Evolutionary conservation across 2,888 invertebrate species (phyloP).

Genomic region (Orchestes rusci): DNA sequence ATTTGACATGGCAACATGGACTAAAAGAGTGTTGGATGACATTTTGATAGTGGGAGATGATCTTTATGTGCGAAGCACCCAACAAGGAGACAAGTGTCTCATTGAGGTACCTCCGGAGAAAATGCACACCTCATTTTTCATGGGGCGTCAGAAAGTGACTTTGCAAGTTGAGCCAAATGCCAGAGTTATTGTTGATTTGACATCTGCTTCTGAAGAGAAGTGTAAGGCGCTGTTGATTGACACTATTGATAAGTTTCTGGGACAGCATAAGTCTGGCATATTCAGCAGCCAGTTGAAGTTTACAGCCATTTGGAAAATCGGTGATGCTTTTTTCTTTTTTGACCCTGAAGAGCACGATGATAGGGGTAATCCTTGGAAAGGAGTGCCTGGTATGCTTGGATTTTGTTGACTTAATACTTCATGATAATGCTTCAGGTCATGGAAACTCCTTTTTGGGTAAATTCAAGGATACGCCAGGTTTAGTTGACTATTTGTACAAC

Average conservation of each 20-base stretch:
- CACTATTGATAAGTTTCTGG: conserved; percentile 33
- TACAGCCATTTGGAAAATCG: conserved; percentile 36
- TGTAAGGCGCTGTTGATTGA: conserved; percentile 24
- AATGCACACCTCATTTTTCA: conserved; percentile 34
- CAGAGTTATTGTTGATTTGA: conserved; percentile 22
- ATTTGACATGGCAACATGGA: conserved; percentile 53
- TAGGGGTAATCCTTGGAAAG: conserved; percentile 34
- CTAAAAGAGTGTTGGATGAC: conserved; percentile 49
- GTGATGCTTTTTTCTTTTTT: conserved; percentile 30
- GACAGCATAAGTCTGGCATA: conserved; percentile 32
- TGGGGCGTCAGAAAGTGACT: conserved; percentile 33
- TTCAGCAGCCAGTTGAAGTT: conserved; percentile 31
- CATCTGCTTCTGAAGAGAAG: conserved; percentile 24
- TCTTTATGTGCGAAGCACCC: conserved; percentile 41
- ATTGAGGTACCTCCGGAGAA: conserved; percentile 31
- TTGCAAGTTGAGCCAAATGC: conserved; percentile 31
- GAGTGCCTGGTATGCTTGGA: conserved; percentile 23
- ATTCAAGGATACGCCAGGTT: conserved; percentile 28
- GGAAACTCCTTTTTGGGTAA: conserved; percentile 33
- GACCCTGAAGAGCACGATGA: conserved; percentile 38
- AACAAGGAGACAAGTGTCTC: conserved; percentile 30
- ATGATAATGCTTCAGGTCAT: conserved; percentile 23
- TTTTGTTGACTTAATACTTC: too few species aligned
- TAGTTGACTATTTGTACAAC: conserved; percentile 32
- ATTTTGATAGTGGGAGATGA: conserved; percentile 49